These are phyloP conservation scores for Procambarus clarkii DNA, from an alignment of 1,140 invertebrate species.

Conservation along the genomic window DNA sequence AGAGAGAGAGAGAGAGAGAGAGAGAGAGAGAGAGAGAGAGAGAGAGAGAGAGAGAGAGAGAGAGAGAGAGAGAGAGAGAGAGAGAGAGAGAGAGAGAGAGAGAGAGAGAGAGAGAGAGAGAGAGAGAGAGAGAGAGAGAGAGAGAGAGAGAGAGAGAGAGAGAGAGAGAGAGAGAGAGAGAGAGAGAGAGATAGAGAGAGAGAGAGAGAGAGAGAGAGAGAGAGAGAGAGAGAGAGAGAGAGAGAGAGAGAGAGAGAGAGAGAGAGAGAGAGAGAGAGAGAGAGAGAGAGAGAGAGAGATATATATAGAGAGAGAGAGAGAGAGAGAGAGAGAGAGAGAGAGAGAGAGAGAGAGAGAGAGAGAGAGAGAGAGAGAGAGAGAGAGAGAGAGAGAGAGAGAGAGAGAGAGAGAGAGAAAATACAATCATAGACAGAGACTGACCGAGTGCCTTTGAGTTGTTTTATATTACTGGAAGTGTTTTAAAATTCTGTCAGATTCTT, in stretches of 20 bases:
- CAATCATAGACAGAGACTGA: neutral
- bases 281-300: neutral
- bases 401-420: neutral
- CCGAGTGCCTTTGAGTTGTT: neutral
- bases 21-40: slow-evolving; percentile 15
- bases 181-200: too few species aligned
- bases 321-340: neutral
- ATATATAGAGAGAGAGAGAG: neutral
- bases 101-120: neutral
- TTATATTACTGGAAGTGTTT: too few species aligned
- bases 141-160: slow-evolving; percentile 21
- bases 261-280: neutral
- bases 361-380: neutral
- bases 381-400: neutral
- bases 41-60: too few species aligned
- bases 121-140: neutral
- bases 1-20: slow-evolving; percentile 15
- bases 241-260: neutral
- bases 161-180: slow-evolving; percentile 11
- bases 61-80: slow-evolving; percentile 19
- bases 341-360: neutral
- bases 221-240: neutral
- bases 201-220: neutral
- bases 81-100: neutral
- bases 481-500: too few species aligned